These are phyloP conservation scores for honey bee (Apis mellifera) DNA, from an alignment of 1,140 invertebrate genomes.

Conservation along the genomic window Amel_HAv3.1 CM009941.2:9937501-9938000, in stretches of 20 bases:
- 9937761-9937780: not conserved
- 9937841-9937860: not conserved
- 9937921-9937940: conserved; percentile 49
- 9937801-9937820: not conserved
- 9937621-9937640: not conserved
- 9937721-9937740: not conserved
- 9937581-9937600: too few relatives aligned
- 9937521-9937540: too few relatives aligned
- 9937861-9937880: conserved; percentile 6
- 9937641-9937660: too few relatives aligned
- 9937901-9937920: conserved; percentile 17
- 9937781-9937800: not conserved
- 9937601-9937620: not conserved
- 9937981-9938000: conserved; percentile 19
- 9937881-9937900: not conserved
- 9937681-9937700: not conserved
- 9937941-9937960: conserved; percentile 25
- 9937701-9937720: not conserved
- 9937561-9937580: too few relatives aligned
- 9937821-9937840: conserved; percentile 6
- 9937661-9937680: too few relatives aligned
- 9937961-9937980: conserved; percentile 10
- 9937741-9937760: not conserved
- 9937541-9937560: not conserved
- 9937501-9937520: not conserved